A percentile compares a stretch with the other conserved stretches of the same genome.
These are phyloP conservation scores for Drosophila nebulosa DNA, from an alignment of 1,140 invertebrate species.

Conservation along the genomic window DNA sequence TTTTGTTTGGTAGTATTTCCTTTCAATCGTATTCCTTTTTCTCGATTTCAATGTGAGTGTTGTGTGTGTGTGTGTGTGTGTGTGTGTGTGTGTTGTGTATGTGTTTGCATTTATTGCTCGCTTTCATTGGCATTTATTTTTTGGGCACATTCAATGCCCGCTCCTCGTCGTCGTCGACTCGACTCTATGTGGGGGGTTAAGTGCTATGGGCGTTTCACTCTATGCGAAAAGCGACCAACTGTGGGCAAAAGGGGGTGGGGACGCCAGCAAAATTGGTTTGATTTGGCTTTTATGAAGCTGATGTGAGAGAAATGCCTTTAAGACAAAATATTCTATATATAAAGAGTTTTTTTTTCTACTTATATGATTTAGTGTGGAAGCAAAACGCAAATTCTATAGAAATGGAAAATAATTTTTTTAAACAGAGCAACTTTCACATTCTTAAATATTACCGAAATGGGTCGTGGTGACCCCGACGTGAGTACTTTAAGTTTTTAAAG, in stretches of 20 bases:
- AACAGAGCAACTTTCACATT: neutral
- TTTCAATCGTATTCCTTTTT: constrained; percentile 22
- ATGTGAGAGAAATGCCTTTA: neutral
- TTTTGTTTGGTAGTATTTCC: constrained; percentile 61
- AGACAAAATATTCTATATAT: neutral
- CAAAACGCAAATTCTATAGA: neutral
- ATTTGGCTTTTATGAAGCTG: constrained; percentile 42
- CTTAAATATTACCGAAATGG: neutral
- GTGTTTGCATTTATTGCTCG: constrained; percentile 70
- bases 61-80: constrained; percentile 10
- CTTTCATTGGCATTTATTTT: constrained; percentile 77
- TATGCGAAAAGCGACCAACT: neutral
- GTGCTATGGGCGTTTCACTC: constrained; percentile 40
- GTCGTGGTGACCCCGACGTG: neutral
- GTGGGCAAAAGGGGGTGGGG: neutral
- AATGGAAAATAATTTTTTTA: neutral
- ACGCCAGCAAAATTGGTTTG: constrained; percentile 7
- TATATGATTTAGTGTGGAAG: neutral
- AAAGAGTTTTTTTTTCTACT: no score
- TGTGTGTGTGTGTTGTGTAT: constrained; percentile 18
- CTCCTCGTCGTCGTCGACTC: neutral
- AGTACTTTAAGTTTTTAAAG: neutral
- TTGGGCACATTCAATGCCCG: constrained; percentile 20
- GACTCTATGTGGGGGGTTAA: constrained; percentile 20
- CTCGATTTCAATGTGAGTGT: constrained; percentile 41